Conservation (phyloP, 2,113 vertebrate genomes). For the Podarcis raffonei region DNA sequence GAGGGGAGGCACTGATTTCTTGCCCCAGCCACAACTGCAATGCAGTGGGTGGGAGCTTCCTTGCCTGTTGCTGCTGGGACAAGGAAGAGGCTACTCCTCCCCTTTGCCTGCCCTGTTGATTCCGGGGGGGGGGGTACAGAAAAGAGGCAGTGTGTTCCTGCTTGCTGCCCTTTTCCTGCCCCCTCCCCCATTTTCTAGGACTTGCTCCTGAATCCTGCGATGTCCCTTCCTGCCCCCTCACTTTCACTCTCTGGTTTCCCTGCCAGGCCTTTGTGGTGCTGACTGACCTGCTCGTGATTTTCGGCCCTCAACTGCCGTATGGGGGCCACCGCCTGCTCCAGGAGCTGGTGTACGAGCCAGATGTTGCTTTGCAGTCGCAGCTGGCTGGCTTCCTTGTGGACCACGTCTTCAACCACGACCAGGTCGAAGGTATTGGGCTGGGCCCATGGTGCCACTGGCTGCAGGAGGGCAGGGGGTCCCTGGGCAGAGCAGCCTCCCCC, state of each 20-base stretch:
- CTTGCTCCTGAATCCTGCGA: too few species aligned
- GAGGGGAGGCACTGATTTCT: too few species aligned
- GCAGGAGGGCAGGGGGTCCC: neutral
- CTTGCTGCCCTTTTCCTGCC: too few species aligned
- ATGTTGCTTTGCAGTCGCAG: constrained; percentile 79
- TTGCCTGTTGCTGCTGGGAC: too few species aligned
- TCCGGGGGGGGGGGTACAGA: too few species aligned
- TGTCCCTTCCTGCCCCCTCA: too few species aligned
- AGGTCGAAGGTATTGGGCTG: constrained; percentile 59
- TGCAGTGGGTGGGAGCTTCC: too few species aligned
- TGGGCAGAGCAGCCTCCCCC: neutral
- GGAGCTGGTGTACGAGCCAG: constrained; percentile 69
- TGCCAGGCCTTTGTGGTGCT: constrained; percentile 85
- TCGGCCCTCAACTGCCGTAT: constrained; percentile 66
- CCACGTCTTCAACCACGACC: constrained; percentile 80
- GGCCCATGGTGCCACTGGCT: neutral
- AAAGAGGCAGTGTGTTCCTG: too few species aligned
- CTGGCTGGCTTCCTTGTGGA: constrained; percentile 88
- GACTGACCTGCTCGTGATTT: constrained; percentile 87
- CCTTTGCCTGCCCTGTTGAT: too few species aligned
- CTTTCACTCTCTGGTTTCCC: neutral
- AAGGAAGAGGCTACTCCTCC: too few species aligned
- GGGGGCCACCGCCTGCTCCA: constrained; percentile 62
- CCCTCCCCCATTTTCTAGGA: too few species aligned
- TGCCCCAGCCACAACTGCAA: too few species aligned